Evolutionary conservation across 92 coral and sea anemone genomes (phyloP).

Genomic region (Palythoa grandis): DNA sequence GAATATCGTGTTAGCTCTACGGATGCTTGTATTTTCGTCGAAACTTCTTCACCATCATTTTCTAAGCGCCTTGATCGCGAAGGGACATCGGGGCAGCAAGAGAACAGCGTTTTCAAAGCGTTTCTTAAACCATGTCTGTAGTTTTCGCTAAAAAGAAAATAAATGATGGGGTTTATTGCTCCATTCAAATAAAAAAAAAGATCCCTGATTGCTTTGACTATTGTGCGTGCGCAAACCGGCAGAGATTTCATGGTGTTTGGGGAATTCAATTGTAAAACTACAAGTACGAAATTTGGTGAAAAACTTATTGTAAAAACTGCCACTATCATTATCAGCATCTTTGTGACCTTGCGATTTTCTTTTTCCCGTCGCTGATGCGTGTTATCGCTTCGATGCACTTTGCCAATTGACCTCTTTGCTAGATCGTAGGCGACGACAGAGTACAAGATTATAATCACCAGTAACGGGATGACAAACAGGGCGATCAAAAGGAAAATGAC

Average conservation of each 20-base stretch:
- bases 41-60: constrained; percentile 2
- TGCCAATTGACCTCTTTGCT: neutral
- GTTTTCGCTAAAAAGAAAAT: constrained; percentile 34
- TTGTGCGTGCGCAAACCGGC: neutral
- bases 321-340: constrained; percentile 15
- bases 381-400: neutral
- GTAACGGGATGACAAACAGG: neutral
- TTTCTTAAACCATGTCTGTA: constrained; percentile 28
- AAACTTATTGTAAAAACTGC: constrained; percentile 1
- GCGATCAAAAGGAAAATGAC: neutral
- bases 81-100: neutral
- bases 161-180: constrained; percentile 26
- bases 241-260: neutral
- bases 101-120: neutral
- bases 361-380: constrained; percentile 17
- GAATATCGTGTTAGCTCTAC: constrained; percentile 9
- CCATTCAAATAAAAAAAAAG: constrained; percentile 13
- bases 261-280: neutral
- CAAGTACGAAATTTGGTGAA: neutral
- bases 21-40: constrained; percentile 9
- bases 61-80: neutral
- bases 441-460: neutral
- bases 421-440: constrained; percentile 42
- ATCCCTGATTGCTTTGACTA: neutral
- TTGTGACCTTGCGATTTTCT: constrained; percentile 19